Evolutionary conservation across 2,888 invertebrate species (phyloP).

Genomic region (Serrognathus titanus): DNA sequence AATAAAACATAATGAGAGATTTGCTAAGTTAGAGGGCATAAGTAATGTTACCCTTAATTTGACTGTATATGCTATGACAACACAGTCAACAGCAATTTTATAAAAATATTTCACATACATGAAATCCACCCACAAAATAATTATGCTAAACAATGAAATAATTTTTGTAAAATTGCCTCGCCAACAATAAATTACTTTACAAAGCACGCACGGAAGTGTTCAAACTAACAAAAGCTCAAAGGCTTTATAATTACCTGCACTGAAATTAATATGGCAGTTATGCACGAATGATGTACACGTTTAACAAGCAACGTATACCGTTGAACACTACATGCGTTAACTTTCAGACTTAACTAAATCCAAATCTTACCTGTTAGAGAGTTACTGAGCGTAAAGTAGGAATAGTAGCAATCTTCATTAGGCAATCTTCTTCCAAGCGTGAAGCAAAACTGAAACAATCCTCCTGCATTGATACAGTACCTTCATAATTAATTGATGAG

Average conservation of each 20-base stretch:
- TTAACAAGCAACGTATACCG: slow-evolving; percentile 14
- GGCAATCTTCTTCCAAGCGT: slow-evolving; percentile 42
- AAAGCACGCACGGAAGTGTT: slow-evolving; percentile 13
- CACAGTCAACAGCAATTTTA: too few relatives aligned
- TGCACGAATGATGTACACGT: slow-evolving; percentile 15
- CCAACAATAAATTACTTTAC: background rate
- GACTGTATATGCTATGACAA: too few relatives aligned
- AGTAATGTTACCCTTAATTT: too few relatives aligned
- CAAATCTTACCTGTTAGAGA: slow-evolving; percentile 32
- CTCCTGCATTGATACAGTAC: slow-evolving; percentile 27
- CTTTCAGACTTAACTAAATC: slow-evolving; percentile 20
- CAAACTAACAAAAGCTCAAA: slow-evolving; percentile 11
- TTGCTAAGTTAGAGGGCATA: slow-evolving; percentile 6
- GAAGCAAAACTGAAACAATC: slow-evolving; percentile 55
- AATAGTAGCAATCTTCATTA: slow-evolving; percentile 41
- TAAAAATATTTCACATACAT: too few relatives aligned
- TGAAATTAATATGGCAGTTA: slow-evolving; percentile 48
- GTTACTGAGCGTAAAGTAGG: slow-evolving; percentile 44
- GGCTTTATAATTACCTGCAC: slow-evolving; percentile 35
- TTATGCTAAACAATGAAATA: too few relatives aligned
- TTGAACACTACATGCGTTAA: slow-evolving; percentile 25
- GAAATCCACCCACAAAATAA: too few relatives aligned
- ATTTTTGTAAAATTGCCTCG: too few relatives aligned
- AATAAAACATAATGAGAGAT: slow-evolving; percentile 13
- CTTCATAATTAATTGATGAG: slow-evolving; percentile 25